Evolutionary conservation across 2,888 invertebrate genomes (phyloP).

Genomic region (Minunthozetes semirufus): DNA sequence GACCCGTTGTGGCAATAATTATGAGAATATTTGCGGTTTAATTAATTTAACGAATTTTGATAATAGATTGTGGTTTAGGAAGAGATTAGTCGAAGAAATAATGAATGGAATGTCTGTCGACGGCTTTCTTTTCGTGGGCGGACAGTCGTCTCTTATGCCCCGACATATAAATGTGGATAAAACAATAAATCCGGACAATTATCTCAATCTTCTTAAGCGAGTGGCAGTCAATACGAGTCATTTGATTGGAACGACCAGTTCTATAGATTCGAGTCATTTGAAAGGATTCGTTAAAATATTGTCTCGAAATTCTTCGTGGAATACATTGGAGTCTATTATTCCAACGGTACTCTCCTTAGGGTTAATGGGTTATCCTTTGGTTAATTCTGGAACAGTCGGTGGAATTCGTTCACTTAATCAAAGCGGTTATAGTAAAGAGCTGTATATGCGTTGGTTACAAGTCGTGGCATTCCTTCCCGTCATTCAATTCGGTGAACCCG

Average conservation of each 20-base stretch:
- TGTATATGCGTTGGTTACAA: constrained; percentile 84
- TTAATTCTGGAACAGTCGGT: constrained; percentile 88
- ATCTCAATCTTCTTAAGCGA: constrained; percentile 54
- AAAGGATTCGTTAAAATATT: constrained; percentile 80
- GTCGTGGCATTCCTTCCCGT: constrained; percentile 83
- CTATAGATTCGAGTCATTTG: constrained; percentile 69
- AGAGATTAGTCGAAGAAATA: constrained; percentile 63
- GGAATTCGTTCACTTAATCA: constrained; percentile 57
- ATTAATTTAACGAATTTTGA: constrained; percentile 77
- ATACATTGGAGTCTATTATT: constrained; percentile 64
- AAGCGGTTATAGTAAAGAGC: constrained; percentile 60
- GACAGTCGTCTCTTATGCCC: constrained; percentile 79
- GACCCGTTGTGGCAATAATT: constrained; percentile 66
- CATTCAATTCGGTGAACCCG: constrained; percentile 79
- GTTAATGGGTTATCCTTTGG: constrained; percentile 82
- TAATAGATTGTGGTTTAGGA: constrained; percentile 70
- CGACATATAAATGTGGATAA: constrained; percentile 67
- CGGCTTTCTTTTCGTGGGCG: constrained; percentile 71
- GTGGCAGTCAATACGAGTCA: constrained; percentile 50
- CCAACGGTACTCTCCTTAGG: constrained; percentile 82
- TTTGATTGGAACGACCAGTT: constrained; percentile 71
- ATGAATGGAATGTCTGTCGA: constrained; percentile 59
- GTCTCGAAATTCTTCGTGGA: constrained; percentile 80
- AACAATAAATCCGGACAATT: constrained; percentile 69
- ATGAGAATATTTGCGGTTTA: constrained; percentile 61